Evolutionary conservation across 2,888 invertebrate genomes (phyloP).

Genomic region (Harpagoxenus sublaevis): DNA sequence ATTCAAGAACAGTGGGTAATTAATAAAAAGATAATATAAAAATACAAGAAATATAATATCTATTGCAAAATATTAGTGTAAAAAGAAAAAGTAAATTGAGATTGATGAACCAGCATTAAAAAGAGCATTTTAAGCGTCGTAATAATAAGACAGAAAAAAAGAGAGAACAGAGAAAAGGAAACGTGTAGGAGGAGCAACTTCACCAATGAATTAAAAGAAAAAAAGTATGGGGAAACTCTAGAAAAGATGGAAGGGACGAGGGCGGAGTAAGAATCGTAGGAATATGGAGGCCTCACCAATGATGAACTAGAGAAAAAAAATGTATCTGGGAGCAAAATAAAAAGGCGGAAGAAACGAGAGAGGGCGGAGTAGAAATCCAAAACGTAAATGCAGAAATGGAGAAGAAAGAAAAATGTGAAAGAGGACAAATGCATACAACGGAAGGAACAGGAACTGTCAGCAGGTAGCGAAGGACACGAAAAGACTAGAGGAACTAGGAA

Average conservation of each 20-base stretch:
- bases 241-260: slow-evolving; percentile 28
- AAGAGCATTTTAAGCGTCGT: background rate
- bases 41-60: background rate
- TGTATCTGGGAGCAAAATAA: slow-evolving; percentile 16
- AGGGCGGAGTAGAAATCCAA: slow-evolving; percentile 26
- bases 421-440: slow-evolving; percentile 5
- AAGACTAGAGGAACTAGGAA: slow-evolving; percentile 51
- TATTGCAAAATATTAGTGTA: background rate
- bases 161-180: slow-evolving; percentile 58
- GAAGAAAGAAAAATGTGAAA: slow-evolving; percentile 24
- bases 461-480: slow-evolving; percentile 24
- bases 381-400: background rate
- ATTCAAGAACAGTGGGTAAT: background rate
- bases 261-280: slow-evolving; percentile 30
- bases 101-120: slow-evolving; percentile 13
- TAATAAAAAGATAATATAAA: background rate
- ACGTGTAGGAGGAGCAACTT: slow-evolving; percentile 42
- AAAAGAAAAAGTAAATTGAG: background rate
- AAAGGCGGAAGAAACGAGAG: slow-evolving; percentile 19
- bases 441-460: background rate
- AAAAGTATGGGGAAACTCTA: background rate
- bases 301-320: slow-evolving; percentile 29
- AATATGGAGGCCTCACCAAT: background rate
- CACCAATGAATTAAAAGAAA: slow-evolving; percentile 40
- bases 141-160: slow-evolving; percentile 39